Base-by-base conservation (phyloP, 2,797 vertebrate genomes). In the Ptychobarbus kaznakovi region DNA sequence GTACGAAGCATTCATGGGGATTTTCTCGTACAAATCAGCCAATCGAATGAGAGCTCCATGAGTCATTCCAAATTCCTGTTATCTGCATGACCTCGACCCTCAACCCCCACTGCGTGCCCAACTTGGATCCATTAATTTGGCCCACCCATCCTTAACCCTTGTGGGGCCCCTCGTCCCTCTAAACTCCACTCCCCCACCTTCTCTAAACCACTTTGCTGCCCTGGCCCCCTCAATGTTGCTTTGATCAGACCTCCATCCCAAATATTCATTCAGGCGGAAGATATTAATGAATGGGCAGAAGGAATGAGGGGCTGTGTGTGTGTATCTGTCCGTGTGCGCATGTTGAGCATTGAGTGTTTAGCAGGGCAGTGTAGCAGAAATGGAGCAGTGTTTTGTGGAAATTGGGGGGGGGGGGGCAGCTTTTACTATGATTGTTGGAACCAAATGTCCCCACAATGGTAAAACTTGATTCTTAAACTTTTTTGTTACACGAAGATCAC, bases 181-280 rank as follows among this genome's bases (percentile, higher is more conserved):
- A 81, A 81, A 61, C 63, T 73, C 78, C 68, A 66, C 74, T 40
- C 76, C 85, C 82, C 65, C 63, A 35, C 61, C 79, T 81, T 86
- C 53, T 80, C 87, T 79, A 53, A 80, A 63, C 89, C 85, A 61
- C 65, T 79, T 61, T 72, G 72, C 51, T 49, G 51, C 74, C 86
- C 89, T 90, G 79, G 51, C 89, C 83, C 65, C 86, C 87, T 83
- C 89, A 90, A 91, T 91, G 89, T 91, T 93, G 92, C 95, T 95
- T 92, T 95, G 94, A 94, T 94, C 95, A 91, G 78, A 87, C 88
- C 91, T 90, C 93, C 93, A 91, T 91, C 90, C 89, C 89, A 92
- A 93, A 95, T 86, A 92, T 76, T 91, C 94, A 93, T 88, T 95
- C 92, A 94, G 90, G 94, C 92, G 92, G 95, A 96, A 96, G 92